Base-by-base conservation (phyloP, 2,797 vertebrate species). In the Onychomys torridus region DNA sequence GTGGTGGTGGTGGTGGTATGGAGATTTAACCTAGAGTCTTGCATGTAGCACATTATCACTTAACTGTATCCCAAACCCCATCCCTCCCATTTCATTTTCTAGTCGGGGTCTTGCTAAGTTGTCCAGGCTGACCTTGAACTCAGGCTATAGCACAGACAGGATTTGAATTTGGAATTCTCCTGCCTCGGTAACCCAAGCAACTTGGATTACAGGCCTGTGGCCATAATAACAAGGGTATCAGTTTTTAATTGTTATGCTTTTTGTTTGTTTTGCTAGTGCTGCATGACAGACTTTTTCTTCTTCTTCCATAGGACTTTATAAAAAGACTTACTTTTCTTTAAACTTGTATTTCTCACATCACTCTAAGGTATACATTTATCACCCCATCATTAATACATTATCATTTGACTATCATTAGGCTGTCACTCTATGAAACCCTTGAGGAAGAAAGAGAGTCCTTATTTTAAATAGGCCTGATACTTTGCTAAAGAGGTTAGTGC, bases 341-440 rank as follows among this genome's bases (percentile, higher is more conserved):
- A 92, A 97, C 75, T 96, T 89, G 81, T 91, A 95, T 96, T 97
- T 96, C 88, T 86, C 90, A 94, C 77, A 29, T 95, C 77, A 78
- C 76, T 95, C 96, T 83, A 97, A 96, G 89, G 79, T 98, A 97
- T 97, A 98, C 79, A 96, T 97, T 96, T 97, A 49, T 92, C 89
- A 52, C n/a, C 59, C 67, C 91, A 55, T 96, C 93, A 96, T 96
- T 97, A 97, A 91, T 96, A 95, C 96, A 97, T 96, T 96, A 96
- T 94, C 97, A 95, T 96, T 97, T 96, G 94, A 96, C 90, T 95
- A 13, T 96, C 95, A 98, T 98, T 97, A 98, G 71, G 93, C 97
- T 98, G 97, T 97, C 97, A 98, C 95, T 96, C 96, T 96, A 67
- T 87, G 92, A 96, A 96, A 92, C 77, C 91, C 97, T 93, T 92